Base-by-base conservation (phyloP, 2,888 invertebrate genomes). In the Drosophila bunnanda region DNA sequence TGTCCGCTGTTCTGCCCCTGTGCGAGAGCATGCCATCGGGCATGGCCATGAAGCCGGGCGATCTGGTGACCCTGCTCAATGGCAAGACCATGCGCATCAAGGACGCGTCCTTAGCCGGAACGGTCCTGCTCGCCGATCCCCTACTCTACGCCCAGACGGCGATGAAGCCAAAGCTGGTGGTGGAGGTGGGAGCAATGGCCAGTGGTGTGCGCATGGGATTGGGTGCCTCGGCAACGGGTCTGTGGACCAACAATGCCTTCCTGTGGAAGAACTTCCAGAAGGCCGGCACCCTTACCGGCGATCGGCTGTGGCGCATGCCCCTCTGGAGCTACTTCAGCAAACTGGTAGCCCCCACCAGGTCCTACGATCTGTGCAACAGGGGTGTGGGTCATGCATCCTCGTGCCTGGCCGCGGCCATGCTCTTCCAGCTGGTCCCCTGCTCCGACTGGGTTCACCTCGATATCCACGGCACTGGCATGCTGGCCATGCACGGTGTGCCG, bases 101-200 rank as follows among this genome's bases (percentile, higher is more conserved):
- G 34, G 94, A 92, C 93, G 94, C 91, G 0, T 95, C 96, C 75
- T 94, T 95, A 17, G 96, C 96, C 73, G 97, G 97, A 0, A 93
- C 96, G 13, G 93, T 97, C 1, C 94, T 96, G 30, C 92, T 97
- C 75, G 96, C 96, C 2, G 97, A 97, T 92, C 96, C 96, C 22
- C 92, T 97, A 48, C 94, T 95, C 28, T 96, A 97, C 91, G 96
- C 96, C 2, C 94, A 96, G 76, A 94, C 94, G 91, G 93, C 71
- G 91, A 93, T 93, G 66, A 93, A 93, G 43, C 93, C 94, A 0
- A 91, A 91, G 28, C 82, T 93, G 1, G 91, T 95, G 20, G 78
- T 95, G 13, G 94, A 95, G 77, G 90, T 95, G 77, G 95, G 94
- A 1, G 94, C 95, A 2, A 84, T 90, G 52, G 83, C 82, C 7